Evolutionary conservation across 2,888 invertebrate genomes (phyloP).

Genomic region (Caenorhabditis sp.): DNA sequence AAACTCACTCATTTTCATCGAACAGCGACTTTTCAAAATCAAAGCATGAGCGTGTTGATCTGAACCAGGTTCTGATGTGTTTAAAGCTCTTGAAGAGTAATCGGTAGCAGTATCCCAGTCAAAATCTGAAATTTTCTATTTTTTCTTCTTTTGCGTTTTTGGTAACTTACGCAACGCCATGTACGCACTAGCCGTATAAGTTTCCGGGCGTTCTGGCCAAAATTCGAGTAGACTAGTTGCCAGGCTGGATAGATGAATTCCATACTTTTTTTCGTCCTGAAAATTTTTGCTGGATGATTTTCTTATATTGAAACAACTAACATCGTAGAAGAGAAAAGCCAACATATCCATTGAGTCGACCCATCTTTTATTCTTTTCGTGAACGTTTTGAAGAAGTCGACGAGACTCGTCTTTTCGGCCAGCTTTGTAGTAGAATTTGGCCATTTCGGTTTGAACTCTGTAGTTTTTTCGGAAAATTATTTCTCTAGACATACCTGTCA

Average conservation of each 20-base stretch:
- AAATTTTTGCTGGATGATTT: background rate
- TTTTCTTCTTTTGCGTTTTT: background rate
- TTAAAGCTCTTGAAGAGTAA: slow-evolving; percentile 9
- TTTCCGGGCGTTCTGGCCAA: slow-evolving; percentile 29
- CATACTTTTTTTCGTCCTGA: slow-evolving; percentile 7
- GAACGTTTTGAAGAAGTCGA: slow-evolving; percentile 10
- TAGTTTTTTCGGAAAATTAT: too few species aligned
- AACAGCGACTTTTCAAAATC: slow-evolving; percentile 11
- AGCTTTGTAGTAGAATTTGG: slow-evolving; percentile 11
- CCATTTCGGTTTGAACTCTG: slow-evolving; percentile 20
- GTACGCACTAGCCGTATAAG: slow-evolving; percentile 13
- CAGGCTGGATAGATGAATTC: background rate
- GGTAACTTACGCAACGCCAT: slow-evolving; percentile 13
- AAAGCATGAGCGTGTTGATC: slow-evolving; percentile 14
- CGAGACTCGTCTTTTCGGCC: slow-evolving; percentile 18
- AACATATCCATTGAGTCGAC: slow-evolving; percentile 37
- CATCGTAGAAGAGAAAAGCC: slow-evolving; percentile 15
- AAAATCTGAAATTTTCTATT: slow-evolving; percentile 6
- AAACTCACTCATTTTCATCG: slow-evolving; percentile 3
- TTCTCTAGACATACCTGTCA: too few species aligned
- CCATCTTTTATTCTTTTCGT: slow-evolving; percentile 8
- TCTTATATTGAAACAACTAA: background rate
- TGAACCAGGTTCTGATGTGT: background rate
- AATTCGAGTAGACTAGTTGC: slow-evolving; percentile 2
- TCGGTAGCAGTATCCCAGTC: slow-evolving; percentile 9